Percentiles rank a stretch among this genome's conserved stretches.
Evolutionary conservation across 2,113 vertebrate species (phyloP).

Genomic region (Hypocryptadius cinnamomeus): DNA sequence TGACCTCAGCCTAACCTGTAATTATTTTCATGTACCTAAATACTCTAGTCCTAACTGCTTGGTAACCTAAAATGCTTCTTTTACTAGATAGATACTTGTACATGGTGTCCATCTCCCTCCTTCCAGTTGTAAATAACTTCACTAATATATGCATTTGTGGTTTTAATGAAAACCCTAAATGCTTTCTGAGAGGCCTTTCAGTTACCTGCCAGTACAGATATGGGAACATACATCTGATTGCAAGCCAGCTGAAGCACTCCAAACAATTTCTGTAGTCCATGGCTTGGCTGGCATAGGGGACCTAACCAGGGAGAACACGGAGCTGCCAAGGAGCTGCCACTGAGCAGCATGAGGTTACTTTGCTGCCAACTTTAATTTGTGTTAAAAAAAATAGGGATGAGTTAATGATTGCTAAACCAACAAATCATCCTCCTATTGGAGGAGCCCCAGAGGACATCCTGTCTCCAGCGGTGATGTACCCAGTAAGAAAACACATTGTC

Average conservation of each 20-base stretch:
- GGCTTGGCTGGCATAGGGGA: not conserved
- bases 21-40: not conserved
- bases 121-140: not conserved
- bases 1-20: not conserved
- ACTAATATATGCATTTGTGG: not conserved
- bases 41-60: not conserved
- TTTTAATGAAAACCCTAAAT: not conserved
- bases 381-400: not conserved
- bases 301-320: not conserved
- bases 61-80: not conserved
- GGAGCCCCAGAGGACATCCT: conserved; percentile 33
- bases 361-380: not conserved
- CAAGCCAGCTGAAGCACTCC: not conserved
- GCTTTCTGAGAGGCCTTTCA: not conserved
- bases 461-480: conserved; percentile 27
- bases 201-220: not conserved
- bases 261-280: not conserved
- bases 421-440: conserved; percentile 51
- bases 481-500: conserved; percentile 46
- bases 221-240: not conserved
- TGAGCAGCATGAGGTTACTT: conserved; percentile 12
- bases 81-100: not conserved
- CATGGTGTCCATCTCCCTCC: not conserved
- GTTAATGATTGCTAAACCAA: conserved; percentile 54
- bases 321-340: conserved; percentile 26